Evolutionary conservation across 1,140 invertebrate genomes (phyloP), one percentile per base, ranked within the genome.

Genomic region (Wiebesia pumilae): DNA sequence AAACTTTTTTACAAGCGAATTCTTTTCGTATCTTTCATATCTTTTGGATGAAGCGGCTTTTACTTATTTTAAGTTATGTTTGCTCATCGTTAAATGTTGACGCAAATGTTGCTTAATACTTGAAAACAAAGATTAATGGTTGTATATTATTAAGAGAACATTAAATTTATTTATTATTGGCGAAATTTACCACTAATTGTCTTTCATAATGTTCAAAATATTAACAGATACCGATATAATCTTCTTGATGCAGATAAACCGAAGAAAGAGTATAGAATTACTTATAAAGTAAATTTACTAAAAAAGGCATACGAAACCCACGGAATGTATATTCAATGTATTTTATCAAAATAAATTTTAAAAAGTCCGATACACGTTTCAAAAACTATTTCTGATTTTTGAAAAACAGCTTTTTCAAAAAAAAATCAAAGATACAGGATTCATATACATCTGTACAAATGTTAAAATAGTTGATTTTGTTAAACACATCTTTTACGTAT

Each of bases 211-310:
- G 30, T 38, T 71, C 69, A 38, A 71, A 71, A 71, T 19, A 3
- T 38, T 19, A 35, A 9, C 33, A 24, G 69, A 38, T 30, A 24
- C 69, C 6, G 16, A 16, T 38, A 38, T 47, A 77, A 77, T 27
- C 27, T 47, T 47, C 73, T 77, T 77, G 30, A 73, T 3, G 3
- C 30, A 58, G 51, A 47, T 4, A n/a, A 58, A 79, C n/a, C 24
- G n/a, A n/a, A 54, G 77, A 14, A 79, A 33, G 33, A 35, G 51
- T 77, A 19, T 77, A 77, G 43, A 9, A 77, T 77, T 77, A 77
- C 40, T 6, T 9, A 77, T 77, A 77, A 43, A 77, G 35, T 47
- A 40, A 77, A 77, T 47, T 47, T 77, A 58, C 78, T 47, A 51
- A 40, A 71, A 38, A 71, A 4, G 1, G 35, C 40, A 38, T 71